Base-by-base conservation (phyloP, 1,140 invertebrate genomes). In the Phymorhynchus buccinoides region DNA sequence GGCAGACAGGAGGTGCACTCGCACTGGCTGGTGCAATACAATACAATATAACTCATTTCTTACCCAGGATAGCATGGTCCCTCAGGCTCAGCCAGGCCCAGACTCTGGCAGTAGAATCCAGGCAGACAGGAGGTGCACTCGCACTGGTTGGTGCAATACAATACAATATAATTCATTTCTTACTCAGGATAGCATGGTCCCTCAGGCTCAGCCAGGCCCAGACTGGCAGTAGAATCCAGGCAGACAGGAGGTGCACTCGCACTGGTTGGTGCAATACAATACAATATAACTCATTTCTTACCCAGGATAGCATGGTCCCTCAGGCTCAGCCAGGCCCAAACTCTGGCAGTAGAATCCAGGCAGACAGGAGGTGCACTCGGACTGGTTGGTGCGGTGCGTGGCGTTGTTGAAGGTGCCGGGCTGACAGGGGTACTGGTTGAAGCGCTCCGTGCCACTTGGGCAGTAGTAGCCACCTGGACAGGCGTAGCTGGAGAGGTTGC, bases 401-500 rank as follows among this genome's bases (percentile, higher is more conserved):
- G 82, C 71, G 85, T 92, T 92, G 86, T 91, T 92, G 86, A 91
- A 91, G 22, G 91, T 92, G 56, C 90, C 90, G 14, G 88, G 42
- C 37, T 89, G 90, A 86, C 91, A 92, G 0, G 91, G 89, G 80
- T 88, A 91, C 87, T 92, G 88, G 68, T 88, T 90, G 48, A 84
- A 86, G 44, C 84, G 56, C 62, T 88, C 87, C 3, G 91, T 91
- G 35, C 83, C 68, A 7, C 42, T 62, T 6, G 91, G 92, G 84
- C 91, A 93, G 85, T 92, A 93, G 83, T 90, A 89, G 14, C 92
- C 92, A 16, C 32, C 79, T 1, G 90, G 91, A 86, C 91, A 92
- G 41, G 85, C 88, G 78, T 87, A 89, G 83, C 88, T 87, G 2
- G 87, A 85, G 35, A 92, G 86, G 79, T 90, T 89, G 18, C 89